Conservation (phyloP, 2,113 vertebrate genomes). For the Gadus chalcogrammus region DNA sequence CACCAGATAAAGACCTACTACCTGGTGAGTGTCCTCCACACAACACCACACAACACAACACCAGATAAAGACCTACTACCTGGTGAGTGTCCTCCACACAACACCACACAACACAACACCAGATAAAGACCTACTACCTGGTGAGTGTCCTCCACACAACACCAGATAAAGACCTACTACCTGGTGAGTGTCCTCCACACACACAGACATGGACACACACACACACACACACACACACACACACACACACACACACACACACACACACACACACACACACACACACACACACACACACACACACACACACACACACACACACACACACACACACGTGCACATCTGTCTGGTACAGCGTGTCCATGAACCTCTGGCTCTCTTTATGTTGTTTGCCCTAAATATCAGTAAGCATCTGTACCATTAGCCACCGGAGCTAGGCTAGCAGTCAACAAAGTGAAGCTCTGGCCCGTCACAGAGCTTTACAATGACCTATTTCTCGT, state of each 20-base stretch:
- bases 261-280: slow-evolving; percentile 15
- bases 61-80: slow-evolving; percentile 62
- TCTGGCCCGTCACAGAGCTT: slow-evolving; percentile 9
- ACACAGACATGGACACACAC: too few relatives aligned
- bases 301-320: slow-evolving; percentile 8
- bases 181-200: too few relatives aligned
- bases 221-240: too few relatives aligned
- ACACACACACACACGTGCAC: slow-evolving; percentile 7
- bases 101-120: too few relatives aligned
- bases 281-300: slow-evolving; percentile 6
- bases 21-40: too few relatives aligned
- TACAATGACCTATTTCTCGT: slow-evolving; percentile 28
- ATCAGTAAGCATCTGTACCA: slow-evolving; percentile 56
- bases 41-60: slow-evolving; percentile 11
- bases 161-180: too few relatives aligned
- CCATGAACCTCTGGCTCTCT: slow-evolving; percentile 35
- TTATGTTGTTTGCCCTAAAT: slow-evolving; percentile 66
- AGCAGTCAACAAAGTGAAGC: slow-evolving; percentile 20
- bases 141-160: too few relatives aligned
- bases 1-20: too few relatives aligned
- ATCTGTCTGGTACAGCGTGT: slow-evolving; percentile 28
- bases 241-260: neutral
- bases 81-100: slow-evolving; percentile 56
- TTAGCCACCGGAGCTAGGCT: slow-evolving; percentile 32
- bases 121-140: too few relatives aligned